Conservation (phyloP, 2,113 vertebrate genomes). For the Dicaeum eximium region DNA sequence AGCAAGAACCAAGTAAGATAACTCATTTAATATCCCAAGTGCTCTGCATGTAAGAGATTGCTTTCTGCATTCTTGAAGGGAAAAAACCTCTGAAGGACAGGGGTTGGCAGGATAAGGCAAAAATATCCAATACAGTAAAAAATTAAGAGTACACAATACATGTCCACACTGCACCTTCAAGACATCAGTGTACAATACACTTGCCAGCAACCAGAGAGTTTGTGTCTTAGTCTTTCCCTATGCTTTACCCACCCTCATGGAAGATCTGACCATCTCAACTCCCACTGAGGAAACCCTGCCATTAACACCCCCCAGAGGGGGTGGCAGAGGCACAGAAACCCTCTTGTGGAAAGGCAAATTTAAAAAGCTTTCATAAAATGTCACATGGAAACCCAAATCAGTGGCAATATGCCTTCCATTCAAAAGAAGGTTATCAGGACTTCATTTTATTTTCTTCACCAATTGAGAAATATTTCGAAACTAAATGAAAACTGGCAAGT, state of each 20-base stretch:
- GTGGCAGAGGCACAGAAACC: neutral
- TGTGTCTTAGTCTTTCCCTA: neutral
- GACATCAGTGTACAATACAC: neutral
- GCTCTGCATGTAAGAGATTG: neutral
- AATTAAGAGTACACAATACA: neutral
- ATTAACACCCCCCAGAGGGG: rapidly evolving
- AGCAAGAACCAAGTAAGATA: neutral
- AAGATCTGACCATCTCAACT: neutral
- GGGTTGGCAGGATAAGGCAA: neutral
- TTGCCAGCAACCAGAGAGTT: neutral
- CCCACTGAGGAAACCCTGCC: neutral
- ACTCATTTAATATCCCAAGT: neutral
- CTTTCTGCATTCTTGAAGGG: neutral
- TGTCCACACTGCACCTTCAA: neutral
- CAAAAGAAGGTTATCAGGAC: neutral
- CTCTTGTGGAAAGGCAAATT: neutral
- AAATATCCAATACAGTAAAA: neutral
- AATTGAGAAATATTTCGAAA: neutral
- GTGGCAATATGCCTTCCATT: neutral
- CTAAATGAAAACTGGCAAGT: neutral
- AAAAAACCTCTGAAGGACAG: neutral
- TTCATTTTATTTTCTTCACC: neutral
- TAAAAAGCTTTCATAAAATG: neutral
- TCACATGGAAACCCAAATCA: neutral
- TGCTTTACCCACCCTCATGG: rapidly evolving